phyloP scores from a whole-genome alignment of 2,797 vertebrate genomes.

The Epinephelus awoara region DNA sequence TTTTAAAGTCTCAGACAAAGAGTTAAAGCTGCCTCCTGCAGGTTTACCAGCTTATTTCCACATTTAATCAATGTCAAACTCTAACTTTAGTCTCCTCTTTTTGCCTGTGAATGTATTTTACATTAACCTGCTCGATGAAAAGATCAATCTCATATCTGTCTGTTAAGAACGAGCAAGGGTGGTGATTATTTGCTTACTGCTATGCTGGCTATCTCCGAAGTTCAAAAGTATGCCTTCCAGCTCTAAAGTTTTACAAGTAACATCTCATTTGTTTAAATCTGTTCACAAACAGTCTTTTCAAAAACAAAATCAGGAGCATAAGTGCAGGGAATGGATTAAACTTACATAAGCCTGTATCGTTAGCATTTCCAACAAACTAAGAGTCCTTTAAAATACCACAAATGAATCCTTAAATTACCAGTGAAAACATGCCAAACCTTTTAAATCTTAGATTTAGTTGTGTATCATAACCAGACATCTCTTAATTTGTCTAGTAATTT shows the following conservation, averaged over 20 bases:
- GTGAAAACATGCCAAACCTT: too few relatives aligned
- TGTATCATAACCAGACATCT: too few relatives aligned
- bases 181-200: neutral
- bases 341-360: neutral
- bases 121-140: neutral
- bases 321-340: neutral
- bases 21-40: neutral
- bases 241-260: constrained; percentile 2
- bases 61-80: neutral
- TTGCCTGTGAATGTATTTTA: neutral
- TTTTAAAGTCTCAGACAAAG: constrained; percentile 19
- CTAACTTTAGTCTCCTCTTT: neutral
- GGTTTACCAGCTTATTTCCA: neutral
- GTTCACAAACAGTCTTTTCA: neutral
- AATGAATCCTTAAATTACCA: too few relatives aligned
- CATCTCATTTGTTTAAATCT: neutral
- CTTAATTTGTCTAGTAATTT: too few relatives aligned
- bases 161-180: neutral
- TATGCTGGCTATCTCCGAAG: neutral
- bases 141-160: neutral
- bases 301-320: neutral
- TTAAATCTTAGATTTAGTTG: too few relatives aligned
- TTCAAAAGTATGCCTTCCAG: constrained; percentile 6
- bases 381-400: neutral
- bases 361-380: neutral